Evolutionary conservation across 2,888 invertebrate species (phyloP).

Genomic region (Thecocarcelia acutangulata): DNA sequence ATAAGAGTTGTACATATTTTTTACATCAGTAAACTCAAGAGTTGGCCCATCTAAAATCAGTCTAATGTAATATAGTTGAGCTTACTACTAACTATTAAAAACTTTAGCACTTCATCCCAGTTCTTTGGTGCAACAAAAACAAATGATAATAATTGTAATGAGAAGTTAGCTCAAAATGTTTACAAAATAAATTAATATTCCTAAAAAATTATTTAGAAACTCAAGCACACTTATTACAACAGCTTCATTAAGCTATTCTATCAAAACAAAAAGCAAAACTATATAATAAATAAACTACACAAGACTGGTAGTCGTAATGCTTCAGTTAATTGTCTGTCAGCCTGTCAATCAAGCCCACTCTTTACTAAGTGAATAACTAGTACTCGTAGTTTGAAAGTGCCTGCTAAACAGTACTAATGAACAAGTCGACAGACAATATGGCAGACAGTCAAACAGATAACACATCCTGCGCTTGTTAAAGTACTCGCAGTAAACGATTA

Average conservation of each 20-base stretch:
- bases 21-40: too few relatives aligned
- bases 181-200: constrained; percentile 41
- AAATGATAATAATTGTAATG: constrained; percentile 1
- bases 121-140: background rate
- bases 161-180: constrained; percentile 34
- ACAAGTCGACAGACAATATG: background rate
- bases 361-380: background rate
- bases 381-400: constrained; percentile 24
- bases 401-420: background rate
- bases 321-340: constrained; percentile 1
- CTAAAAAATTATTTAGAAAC: background rate
- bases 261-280: constrained; percentile 6
- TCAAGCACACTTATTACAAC: background rate
- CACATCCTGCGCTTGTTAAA: constrained; percentile 5
- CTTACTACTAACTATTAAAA: too few relatives aligned
- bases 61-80: too few relatives aligned
- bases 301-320: constrained; percentile 43
- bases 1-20: too few relatives aligned
- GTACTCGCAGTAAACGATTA: constrained; percentile 23
- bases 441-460: background rate
- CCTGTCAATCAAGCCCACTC: background rate
- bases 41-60: too few relatives aligned
- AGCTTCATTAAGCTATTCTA: constrained; percentile 37
- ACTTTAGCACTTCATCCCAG: background rate
- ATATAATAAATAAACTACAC: constrained; percentile 4